phyloP scores from a whole-genome alignment of 2,113 vertebrate species.

The Lasiurus cinereus region DNA sequence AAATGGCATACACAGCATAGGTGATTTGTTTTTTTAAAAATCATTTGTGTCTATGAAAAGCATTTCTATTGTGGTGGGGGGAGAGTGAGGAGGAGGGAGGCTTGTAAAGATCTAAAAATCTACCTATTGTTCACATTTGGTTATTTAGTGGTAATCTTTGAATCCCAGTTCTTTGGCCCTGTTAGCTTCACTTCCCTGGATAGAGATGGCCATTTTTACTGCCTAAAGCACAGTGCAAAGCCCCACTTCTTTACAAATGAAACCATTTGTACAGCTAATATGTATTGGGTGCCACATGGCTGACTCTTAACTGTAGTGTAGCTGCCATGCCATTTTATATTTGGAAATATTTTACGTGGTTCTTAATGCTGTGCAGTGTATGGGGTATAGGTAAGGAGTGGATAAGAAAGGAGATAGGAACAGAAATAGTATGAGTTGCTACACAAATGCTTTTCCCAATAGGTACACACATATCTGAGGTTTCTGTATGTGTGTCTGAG shows the following conservation, averaged over 20 bases:
- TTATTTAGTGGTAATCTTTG: neutral
- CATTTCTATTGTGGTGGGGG: neutral
- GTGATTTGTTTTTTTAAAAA: neutral
- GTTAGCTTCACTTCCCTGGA: neutral
- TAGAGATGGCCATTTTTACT: neutral
- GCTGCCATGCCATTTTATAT: neutral
- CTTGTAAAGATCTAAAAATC: neutral
- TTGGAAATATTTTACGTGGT: constrained; percentile 18
- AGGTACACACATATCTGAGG: neutral
- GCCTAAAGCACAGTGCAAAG: neutral
- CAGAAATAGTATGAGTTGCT: neutral
- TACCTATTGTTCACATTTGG: neutral
- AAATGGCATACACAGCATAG: neutral
- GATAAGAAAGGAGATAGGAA: constrained; percentile 5
- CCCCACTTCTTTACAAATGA: neutral
- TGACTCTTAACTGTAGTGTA: neutral
- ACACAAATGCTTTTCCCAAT: neutral
- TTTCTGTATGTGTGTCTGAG: neutral
- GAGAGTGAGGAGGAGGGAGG: neutral
- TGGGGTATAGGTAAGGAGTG: neutral
- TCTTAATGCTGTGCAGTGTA: neutral
- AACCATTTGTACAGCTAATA: neutral
- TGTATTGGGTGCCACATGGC: neutral
- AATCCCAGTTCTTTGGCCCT: neutral
- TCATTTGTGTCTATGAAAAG: neutral